Conservation (phyloP, 2,113 vertebrate species). For the Aptenodytes forsteri region DNA sequence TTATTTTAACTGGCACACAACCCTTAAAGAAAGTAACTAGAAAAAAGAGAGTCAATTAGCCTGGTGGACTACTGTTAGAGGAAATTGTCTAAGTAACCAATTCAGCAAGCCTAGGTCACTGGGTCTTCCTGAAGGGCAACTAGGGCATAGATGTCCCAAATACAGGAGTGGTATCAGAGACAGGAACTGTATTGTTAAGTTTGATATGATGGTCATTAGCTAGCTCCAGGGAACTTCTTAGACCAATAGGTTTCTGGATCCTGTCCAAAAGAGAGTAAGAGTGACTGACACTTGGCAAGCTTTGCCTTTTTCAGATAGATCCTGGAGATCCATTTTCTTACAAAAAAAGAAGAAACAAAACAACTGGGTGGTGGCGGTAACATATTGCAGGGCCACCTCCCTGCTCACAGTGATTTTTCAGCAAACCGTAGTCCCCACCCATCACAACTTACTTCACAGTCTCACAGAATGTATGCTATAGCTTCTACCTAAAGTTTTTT, state of each 20-base stretch:
- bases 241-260: not conserved
- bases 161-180: not conserved
- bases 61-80: not conserved
- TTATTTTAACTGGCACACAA: not conserved
- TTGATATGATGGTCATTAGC: not conserved
- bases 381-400: not conserved
- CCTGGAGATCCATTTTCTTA: not conserved
- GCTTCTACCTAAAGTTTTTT: not conserved
- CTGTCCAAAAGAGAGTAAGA: not conserved
- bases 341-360: not conserved
- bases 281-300: not conserved
- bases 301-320: not conserved
- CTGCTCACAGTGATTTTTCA: not conserved
- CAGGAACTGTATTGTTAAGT: not conserved
- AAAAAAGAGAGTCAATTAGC: accelerated
- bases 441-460: not conserved
- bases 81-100: not conserved
- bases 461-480: not conserved
- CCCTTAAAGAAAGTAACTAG: not conserved
- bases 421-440: not conserved
- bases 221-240: not conserved
- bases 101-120: not conserved
- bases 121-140: not conserved
- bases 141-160: not conserved
- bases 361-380: not conserved